Percentiles rank a stretch among this genome's conserved stretches.
phyloP scores from a whole-genome alignment of 2,888 invertebrate species.

The Diogma glabrata region DNA sequence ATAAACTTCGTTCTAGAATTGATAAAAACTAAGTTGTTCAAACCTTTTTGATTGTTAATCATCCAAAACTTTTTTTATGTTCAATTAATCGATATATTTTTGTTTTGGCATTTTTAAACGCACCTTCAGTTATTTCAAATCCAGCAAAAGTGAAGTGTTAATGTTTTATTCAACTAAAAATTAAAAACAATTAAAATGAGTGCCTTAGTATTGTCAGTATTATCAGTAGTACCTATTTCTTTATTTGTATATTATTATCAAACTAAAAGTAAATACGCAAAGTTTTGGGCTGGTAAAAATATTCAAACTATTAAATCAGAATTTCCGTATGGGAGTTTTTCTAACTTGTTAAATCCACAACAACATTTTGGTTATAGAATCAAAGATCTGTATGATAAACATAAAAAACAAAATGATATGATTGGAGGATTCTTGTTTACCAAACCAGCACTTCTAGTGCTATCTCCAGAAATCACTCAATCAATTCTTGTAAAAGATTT shows the following conservation, averaged over 20 bases:
- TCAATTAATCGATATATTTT: too few species aligned
- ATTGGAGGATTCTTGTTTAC: slow-evolving; percentile 16
- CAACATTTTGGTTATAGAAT: not conserved
- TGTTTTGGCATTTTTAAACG: too few species aligned
- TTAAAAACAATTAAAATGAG: too few species aligned
- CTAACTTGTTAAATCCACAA: not conserved
- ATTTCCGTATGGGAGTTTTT: not conserved
- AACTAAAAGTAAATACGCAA: not conserved
- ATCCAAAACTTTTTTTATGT: too few species aligned
- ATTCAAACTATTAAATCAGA: not conserved
- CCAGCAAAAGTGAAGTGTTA: too few species aligned
- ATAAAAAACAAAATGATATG: not conserved
- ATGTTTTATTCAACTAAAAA: too few species aligned
- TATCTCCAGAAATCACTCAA: slow-evolving; percentile 17
- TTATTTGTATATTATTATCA: not conserved
- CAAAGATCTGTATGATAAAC: not conserved
- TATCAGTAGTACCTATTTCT: not conserved
- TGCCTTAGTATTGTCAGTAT: not conserved
- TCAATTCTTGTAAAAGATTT: slow-evolving; percentile 17
- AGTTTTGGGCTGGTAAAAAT: not conserved
- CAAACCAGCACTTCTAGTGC: slow-evolving; percentile 14
- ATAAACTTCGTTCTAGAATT: too few species aligned
- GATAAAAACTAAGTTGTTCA: too few species aligned
- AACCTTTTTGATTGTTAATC: too few species aligned
- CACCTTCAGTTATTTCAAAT: too few species aligned